phyloP scores from a whole-genome alignment of 2,113 vertebrate genomes.

The Colaptes auratus region DNA sequence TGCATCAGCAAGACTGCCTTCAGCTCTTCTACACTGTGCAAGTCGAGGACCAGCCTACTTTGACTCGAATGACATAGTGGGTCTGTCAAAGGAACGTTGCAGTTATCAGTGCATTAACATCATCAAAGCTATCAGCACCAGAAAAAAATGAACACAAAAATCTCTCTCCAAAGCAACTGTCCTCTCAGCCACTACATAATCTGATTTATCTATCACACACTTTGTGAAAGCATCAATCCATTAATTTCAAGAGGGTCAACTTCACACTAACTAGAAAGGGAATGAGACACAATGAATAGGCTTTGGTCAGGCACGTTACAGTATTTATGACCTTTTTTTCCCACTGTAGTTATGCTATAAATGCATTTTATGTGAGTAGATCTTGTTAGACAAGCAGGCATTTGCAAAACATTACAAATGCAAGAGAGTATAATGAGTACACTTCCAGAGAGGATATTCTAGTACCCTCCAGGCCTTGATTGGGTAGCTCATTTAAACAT shows the following conservation, averaged over 20 bases:
- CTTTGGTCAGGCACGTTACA: neutral
- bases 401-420: constrained; percentile 8
- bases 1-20: neutral
- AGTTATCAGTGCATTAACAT: neutral
- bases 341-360: neutral
- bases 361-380: neutral
- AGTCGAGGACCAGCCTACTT: neutral
- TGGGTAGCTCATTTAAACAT: constrained; percentile 42
- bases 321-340: neutral
- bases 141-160: neutral
- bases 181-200: neutral
- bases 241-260: constrained; percentile 4
- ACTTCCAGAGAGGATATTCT: constrained; percentile 29
- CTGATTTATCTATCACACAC: neutral
- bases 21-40: neutral
- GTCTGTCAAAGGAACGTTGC: neutral
- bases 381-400: neutral
- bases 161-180: neutral
- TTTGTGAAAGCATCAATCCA: neutral
- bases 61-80: rapidly evolving
- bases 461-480: constrained; percentile 1
- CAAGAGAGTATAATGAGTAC: neutral
- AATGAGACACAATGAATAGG: neutral
- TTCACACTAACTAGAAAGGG: neutral
- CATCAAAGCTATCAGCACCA: neutral